Percentiles rank a stretch among this genome's conserved stretches.
phyloP scores from a whole-genome alignment of 2,113 vertebrate genomes.

The Monopterus albus region DNA sequence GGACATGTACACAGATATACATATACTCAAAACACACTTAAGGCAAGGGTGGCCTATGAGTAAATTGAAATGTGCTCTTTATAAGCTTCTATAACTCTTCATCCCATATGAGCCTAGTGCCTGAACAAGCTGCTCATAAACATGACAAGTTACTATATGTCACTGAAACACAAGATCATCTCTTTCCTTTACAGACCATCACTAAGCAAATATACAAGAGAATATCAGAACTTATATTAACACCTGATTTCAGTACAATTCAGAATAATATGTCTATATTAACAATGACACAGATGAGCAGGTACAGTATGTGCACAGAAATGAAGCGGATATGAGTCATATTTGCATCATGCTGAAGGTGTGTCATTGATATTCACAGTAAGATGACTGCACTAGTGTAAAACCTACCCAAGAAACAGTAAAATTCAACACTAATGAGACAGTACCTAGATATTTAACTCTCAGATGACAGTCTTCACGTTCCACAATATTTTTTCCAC shows the following conservation, averaged over 20 bases:
- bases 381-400: constrained; percentile 40
- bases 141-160: constrained; percentile 8
- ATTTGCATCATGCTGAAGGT: not conserved
- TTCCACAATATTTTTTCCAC: constrained; percentile 31
- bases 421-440: constrained; percentile 54
- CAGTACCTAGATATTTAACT: constrained; percentile 32
- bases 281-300: constrained; percentile 10
- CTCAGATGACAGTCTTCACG: not conserved
- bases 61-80: constrained; percentile 55
- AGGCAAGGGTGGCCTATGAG: constrained; percentile 78
- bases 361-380: constrained; percentile 21
- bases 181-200: constrained; percentile 29
- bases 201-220: constrained; percentile 10
- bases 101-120: constrained; percentile 16
- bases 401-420: constrained; percentile 40
- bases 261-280: not conserved
- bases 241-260: constrained; percentile 26
- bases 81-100: constrained; percentile 33
- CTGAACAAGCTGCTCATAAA: constrained; percentile 41
- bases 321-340: not conserved
- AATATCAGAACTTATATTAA: not conserved
- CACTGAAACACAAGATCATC: constrained; percentile 19
- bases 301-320: not conserved
- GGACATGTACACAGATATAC: constrained; percentile 22
- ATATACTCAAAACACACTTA: constrained; percentile 65